Percentiles rank a stretch among this genome's conserved stretches.
Conservation (phyloP, 2,797 vertebrate species). For the Urophycis tenuis region DNA sequence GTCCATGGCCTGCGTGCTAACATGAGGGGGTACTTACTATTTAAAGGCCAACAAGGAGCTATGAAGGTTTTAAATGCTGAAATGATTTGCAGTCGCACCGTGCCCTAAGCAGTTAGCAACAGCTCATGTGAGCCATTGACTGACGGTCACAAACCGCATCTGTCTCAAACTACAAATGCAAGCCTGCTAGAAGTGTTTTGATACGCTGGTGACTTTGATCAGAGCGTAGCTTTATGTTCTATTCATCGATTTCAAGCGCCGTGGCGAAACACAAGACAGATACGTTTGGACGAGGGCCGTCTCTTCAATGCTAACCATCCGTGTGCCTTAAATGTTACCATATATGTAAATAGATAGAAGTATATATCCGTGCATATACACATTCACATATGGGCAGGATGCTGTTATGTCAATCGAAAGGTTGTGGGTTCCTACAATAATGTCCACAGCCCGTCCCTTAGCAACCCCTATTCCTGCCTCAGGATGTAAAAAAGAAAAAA, state of each 20-base stretch:
- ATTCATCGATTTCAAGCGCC: not conserved
- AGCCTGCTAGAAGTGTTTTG: not conserved
- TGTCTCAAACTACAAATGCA: not conserved
- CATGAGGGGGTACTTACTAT: not conserved
- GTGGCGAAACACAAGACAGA: not conserved
- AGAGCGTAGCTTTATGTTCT: not conserved
- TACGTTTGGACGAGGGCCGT: conserved; percentile 19
- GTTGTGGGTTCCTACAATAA: no score
- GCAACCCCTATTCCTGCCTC: no score
- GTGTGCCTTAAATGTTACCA: no score
- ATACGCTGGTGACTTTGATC: not conserved
- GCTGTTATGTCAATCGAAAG: no score
- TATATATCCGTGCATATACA: no score
- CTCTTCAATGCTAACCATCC: conserved; percentile 18
- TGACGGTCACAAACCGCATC: not conserved
- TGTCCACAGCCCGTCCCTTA: no score
- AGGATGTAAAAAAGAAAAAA: no score
- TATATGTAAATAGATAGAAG: no score
- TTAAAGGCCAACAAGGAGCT: not conserved
- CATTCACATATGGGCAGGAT: no score
- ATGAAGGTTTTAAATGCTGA: not conserved
- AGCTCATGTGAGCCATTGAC: not conserved
- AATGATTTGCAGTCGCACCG: not conserved
- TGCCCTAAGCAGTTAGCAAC: not conserved
- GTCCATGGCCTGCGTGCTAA: not conserved